Evolutionary conservation across 1,140 invertebrate species (phyloP), one percentile per base, ranked within the genome.

Genomic region (Leptoteleia sp.): DNA sequence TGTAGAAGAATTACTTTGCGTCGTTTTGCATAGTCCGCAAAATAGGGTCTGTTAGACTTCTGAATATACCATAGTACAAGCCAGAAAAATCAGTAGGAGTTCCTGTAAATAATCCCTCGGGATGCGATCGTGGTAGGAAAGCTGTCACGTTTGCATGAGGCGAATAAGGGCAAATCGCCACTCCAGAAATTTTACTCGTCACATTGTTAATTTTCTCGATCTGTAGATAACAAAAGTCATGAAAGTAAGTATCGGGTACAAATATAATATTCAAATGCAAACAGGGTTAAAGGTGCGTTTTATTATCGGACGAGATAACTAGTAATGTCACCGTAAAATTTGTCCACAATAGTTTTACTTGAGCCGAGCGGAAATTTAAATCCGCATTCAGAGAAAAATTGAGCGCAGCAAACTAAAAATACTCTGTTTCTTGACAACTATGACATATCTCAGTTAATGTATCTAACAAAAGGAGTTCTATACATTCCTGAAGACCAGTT

Each of bases 1-100:
- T n/a, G n/a, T n/a, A n/a, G n/a, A n/a, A n/a, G n/a, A 70, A 76
- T 81, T 80, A 89, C 88, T 83, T 84, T 1, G 93, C 93, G 84
- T 98, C 96, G 84, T 96, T 97, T 79, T 97, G 95, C 45, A 93
- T 92, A 0, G 97, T 98, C 42, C 96, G 89, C 3, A 96, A 89
- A 45, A 87, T 91, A 1, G 85, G 84, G 0, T 79, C 75, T 0
- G 82, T 83, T 3, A 87, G 76, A 4, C 86, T 88, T 72, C 92
- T 89, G 68, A 91, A 94, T 82, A 98, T 96, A 15, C 95, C 94
- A 3, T 92, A 91, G 87, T 97, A 95, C 4, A 93, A 92, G 54
- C 94, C 94, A 4, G 94, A 93, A 87, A 97, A 96, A 86, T 98
- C 96, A 0, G 94, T 94, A 1, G 95, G 92, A 0, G 94, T 94